phyloP scores from a whole-genome alignment of 2,888 invertebrate species.

The Polyploca ridens region DNA sequence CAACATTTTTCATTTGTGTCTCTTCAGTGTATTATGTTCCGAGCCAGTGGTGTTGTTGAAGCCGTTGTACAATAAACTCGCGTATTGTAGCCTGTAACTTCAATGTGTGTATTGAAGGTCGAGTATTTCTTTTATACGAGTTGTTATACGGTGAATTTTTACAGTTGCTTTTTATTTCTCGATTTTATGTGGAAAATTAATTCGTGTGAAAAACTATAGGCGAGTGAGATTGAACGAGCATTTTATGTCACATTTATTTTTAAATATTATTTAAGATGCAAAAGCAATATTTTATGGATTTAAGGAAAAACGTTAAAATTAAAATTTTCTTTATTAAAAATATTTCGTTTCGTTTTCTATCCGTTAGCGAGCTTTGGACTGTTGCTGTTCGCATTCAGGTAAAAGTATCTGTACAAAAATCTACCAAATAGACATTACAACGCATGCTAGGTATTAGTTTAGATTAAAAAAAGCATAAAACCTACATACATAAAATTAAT shows the following conservation, averaged over 20 bases:
- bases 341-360: too few species aligned
- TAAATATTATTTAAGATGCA: not conserved
- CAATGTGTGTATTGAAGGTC: conserved; percentile 10
- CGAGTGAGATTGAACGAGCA: not conserved
- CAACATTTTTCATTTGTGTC: conserved; percentile 37
- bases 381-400: too few species aligned
- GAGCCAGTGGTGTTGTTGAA: not conserved
- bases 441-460: too few species aligned
- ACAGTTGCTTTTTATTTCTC: not conserved
- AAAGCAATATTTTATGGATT: too few species aligned
- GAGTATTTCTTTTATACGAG: not conserved
- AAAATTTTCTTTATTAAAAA: too few species aligned
- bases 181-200: not conserved
- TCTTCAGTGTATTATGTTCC: conserved; percentile 19
- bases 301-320: too few species aligned
- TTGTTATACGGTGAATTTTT: conserved; percentile 12
- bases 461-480: too few species aligned
- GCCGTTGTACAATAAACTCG: conserved; percentile 25
- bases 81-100: conserved; percentile 25
- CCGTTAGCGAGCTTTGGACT: too few species aligned
- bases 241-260: not conserved
- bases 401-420: too few species aligned
- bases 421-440: too few species aligned
- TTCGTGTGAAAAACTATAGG: not conserved
- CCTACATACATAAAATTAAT: too few species aligned